These are phyloP conservation scores for Crax fasciolata DNA, from an alignment of 2,797 vertebrate genomes.

Conservation along the genomic window DNA sequence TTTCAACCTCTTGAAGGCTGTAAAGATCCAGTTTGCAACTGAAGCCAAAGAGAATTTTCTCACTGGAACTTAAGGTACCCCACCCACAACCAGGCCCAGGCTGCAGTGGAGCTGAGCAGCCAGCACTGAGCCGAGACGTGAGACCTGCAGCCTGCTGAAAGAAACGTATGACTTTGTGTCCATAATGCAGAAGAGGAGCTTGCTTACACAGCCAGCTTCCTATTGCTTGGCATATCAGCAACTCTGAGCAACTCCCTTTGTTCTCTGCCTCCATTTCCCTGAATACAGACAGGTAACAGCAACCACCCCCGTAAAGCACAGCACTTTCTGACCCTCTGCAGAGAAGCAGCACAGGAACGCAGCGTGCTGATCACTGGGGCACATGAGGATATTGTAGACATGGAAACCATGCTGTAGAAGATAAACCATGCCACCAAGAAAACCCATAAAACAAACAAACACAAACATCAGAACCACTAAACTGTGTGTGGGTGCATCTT, in stretches of 20 bases:
- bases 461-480: not conserved
- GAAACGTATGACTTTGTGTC: accelerated
- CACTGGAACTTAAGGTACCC: not conserved
- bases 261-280: not conserved
- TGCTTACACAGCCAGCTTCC: not conserved
- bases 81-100: not conserved
- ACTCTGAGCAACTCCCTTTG: not conserved
- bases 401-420: not conserved
- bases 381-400: not conserved
- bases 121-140: not conserved
- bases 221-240: not conserved
- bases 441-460: not conserved
- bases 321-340: not conserved
- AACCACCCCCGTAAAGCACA: not conserved
- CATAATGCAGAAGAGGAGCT: not conserved
- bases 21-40: not conserved
- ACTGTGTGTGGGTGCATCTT: not conserved
- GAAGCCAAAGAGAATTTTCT: not conserved
- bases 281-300: not conserved
- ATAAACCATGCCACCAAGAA: not conserved
- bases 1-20: not conserved
- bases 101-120: not conserved
- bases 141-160: not conserved
- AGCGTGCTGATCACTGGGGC: not conserved
- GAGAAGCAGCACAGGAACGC: not conserved